Evolutionary conservation across 2,888 invertebrate genomes (phyloP).

Genomic region (Ferrisia virgata): DNA sequence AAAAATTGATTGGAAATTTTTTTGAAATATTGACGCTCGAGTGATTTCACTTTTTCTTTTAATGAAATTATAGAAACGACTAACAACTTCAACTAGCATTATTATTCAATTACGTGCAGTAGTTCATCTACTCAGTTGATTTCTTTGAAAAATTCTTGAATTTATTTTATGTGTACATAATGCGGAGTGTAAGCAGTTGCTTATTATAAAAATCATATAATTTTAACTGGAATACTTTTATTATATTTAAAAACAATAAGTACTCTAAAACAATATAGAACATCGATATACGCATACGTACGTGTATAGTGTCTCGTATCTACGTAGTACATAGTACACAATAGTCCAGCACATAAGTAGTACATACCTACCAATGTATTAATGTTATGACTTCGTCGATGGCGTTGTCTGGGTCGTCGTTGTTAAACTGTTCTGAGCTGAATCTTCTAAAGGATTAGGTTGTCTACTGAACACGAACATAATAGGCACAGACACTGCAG

Average conservation of each 20-base stretch:
- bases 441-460: conserved; percentile 31
- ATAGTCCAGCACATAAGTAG: no score
- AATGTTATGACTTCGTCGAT: background rate
- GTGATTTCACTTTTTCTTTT: no score
- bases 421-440: background rate
- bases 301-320: background rate
- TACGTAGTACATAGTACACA: background rate
- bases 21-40: no score
- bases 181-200: no score
- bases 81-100: no score
- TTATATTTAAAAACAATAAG: background rate
- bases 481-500: conserved; percentile 24
- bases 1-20: no score
- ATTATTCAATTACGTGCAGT: no score
- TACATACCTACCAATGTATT: background rate
- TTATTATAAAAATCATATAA: background rate
- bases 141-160: no score
- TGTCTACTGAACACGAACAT: conserved; percentile 27
- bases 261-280: background rate
- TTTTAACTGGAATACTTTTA: background rate
- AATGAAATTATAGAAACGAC: no score
- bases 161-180: no score
- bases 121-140: no score
- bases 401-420: background rate
- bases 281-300: background rate